Base-by-base conservation (phyloP, 2,888 invertebrate genomes). In the Agriopis marginaria region DNA sequence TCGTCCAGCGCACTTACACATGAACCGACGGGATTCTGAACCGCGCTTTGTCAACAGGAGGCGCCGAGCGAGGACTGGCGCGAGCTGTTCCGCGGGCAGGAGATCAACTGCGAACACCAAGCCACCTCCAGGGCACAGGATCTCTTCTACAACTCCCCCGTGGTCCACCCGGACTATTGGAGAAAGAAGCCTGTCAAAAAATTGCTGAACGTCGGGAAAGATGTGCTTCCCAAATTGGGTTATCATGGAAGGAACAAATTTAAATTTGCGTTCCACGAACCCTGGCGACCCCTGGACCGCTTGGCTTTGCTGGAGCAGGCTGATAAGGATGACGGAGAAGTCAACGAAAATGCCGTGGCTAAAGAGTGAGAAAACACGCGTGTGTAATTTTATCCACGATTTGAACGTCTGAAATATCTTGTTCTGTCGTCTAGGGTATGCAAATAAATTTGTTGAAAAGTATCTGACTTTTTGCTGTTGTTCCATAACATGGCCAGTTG, bases 261-360 rank as follows among this genome's bases (percentile, higher is more conserved):
- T 70, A 93, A 90, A 70, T 92, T 86, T 70, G 93, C 93, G 0
- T 93, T 93, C 75, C 93, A 93, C 58, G 93, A 93, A 74, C 93
- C 93, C 0, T 93, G 93, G 93, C 89, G 83, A 53, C 93, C 93
- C 0, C 70, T 92, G 42, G 92, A 93, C 76, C 84, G 93, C 51
- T 64, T 90, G 51, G 66, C 85, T 0, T 74, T 93, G 49, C 76
- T 93, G 32, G 85, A 88, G n/a, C 78, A 88, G 65, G 93, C 92
- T 0, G 93, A 91, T 70, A 86, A 84, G 42, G 84, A 88, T 8
- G 89, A 89, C 7, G 44, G n/a, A 40, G 72, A 74, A 7, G 42
- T 70, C 3, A 78, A 77, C 4, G 79, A 80, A 0, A 56, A 68
- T 0, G 58, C 63, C 7, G 62, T 72, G 11, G 65, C 71, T 10